Evolutionary conservation across 35 echinoderm and acorn worm species (phyloP), one percentile per base, ranked within the genome.

Genomic region (Apostichopus parvimensis): DNA sequence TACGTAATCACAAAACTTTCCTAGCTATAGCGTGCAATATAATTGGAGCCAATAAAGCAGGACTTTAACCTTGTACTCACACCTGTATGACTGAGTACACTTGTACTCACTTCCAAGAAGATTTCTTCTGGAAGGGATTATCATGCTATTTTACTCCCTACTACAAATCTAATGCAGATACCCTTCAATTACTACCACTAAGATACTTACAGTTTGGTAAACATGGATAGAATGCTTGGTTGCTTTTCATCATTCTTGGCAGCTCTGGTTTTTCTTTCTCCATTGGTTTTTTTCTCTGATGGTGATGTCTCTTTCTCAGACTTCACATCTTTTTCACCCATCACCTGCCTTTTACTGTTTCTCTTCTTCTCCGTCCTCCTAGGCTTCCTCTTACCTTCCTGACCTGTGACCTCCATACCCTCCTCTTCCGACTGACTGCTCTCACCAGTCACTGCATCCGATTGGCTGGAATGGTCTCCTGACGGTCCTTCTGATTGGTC

Each of bases 151-250:
- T 0, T 45, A 61, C 58, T 12, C 58, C 34, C 26, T 4, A 15
- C 9, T 5, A 23, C 5, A 75, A 24, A 1, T 45, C 34, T 45
- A 1, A 4, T 4, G 2, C 34, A 45, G 3, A 45, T 1, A 45
- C 0, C 34, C 0, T 1, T 45, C 34, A 4, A 45, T 45, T 45
- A 45, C 2, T 45, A 20, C 71, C 71, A 75, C 5, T 9, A 52
- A 45, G 78, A 26, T 61, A 92, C 96, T 96, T 87, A 99, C 97
- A 94, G 79, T 86, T 96, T 99, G 17, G 97, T 21, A 95, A 99
- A 99, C 97, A 99, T 99, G 66, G 93, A 94, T 5, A 95, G 73
- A 85, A 99, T 95, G 86, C 95, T 99, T 24, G 93, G 95, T 58
- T 99, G 97, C 77, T 96, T 99, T 0, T 95, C 85, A 90, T 99